Base-by-base conservation (phyloP, 2,113 vertebrate genomes). In the Clarias macrocephalus region DNA sequence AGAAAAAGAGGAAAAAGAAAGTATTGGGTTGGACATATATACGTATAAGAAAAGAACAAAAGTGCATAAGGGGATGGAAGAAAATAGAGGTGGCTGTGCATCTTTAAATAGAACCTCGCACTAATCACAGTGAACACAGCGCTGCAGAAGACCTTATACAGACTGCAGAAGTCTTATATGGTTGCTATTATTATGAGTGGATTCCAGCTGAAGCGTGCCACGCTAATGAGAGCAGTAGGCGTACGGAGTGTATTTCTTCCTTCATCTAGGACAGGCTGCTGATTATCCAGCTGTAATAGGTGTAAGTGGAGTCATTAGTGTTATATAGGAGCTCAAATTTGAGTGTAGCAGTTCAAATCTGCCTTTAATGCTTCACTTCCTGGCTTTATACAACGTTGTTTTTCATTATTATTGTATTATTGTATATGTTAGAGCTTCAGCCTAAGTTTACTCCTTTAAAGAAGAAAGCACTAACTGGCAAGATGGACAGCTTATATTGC, bases 241-340 rank as follows among this genome's bases (percentile, higher is more conserved):
- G 70, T 48, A 1, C 19, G 19, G 85, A 42, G 75, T 82, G 81
- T 75, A 87, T 80, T 57, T 63, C 57, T n/a, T 48, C 5, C 19
- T 82, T 57, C 66, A 80, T 52, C 11, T 13, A n/a, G 5, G 25
- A 60, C 33, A 48, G 60, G 37, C 56, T 73, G 57, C 62, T 72
- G 84, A 82, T 80, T 75, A 88, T 84, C 56, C 16, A 0, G 10
- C 19, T 66, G 79, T 90, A 76, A 88, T 81, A 82, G 42, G 60
- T 75, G 56, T 84, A 84, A 88, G 65, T 86, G 88, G 70, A 84
- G 85, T 80, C 84, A 84, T 90, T 86, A 59, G 54, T 1, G 54
- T 12, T 56, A 52, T 37, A 23, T 28, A 68, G 21, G 80, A 77
- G n/a, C 15, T 28, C 10, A 56, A 60, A 72, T n/a, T n/a, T n/a